Evolutionary conservation across 2,113 vertebrate species (phyloP), one percentile per base, ranked within the genome.

Genomic region (Recurvirostra avosetta): DNA sequence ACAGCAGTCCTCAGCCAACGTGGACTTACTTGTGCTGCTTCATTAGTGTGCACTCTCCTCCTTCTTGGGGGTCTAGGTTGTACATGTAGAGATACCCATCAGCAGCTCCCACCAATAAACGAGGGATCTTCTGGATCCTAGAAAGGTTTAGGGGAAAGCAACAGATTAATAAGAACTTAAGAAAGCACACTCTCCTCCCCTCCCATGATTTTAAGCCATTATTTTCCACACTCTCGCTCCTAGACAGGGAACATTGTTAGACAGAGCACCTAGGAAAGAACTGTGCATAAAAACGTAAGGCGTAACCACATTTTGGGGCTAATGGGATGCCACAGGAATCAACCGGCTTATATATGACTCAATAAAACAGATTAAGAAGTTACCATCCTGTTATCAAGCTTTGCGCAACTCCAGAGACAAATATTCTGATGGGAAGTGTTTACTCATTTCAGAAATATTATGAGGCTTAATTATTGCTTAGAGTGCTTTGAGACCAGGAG

Each of bases 71-170:
- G 96, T 99, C 99, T 92, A 99, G 96, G 98, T 99, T 99, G 98
- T 99, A 99, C 97, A 99, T 99, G 95, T 99, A 99, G 55, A 99
- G 96, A 97, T 99, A 99, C 3, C 99, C 99, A 25, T 99, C 99
- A 4, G 99, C 98, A 4, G 99, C 99, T 25, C 99, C 99, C 55
- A 99, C 99, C 84, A 99, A 92, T 76, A 99, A 97, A 38, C 99
- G 98, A 41, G 99, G 99, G 85, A 99, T 99, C 98, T 99, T 99
- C 97, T 99, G 99, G 96, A 99, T 99, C 91, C 99, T 99, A 88
- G n/a, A 6, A 43, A 67, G 14, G 62, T 93, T 74, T 41, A 72
- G 4, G 23, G 49, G 55, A 94, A 15, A 81, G 36, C 29, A 65
- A 68, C 9, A 79, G 21, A 80, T 49, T 15, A 26, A 6, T 4